Base-by-base conservation (phyloP, 2,888 invertebrate species). In the Mactromeris polynyma region DNA sequence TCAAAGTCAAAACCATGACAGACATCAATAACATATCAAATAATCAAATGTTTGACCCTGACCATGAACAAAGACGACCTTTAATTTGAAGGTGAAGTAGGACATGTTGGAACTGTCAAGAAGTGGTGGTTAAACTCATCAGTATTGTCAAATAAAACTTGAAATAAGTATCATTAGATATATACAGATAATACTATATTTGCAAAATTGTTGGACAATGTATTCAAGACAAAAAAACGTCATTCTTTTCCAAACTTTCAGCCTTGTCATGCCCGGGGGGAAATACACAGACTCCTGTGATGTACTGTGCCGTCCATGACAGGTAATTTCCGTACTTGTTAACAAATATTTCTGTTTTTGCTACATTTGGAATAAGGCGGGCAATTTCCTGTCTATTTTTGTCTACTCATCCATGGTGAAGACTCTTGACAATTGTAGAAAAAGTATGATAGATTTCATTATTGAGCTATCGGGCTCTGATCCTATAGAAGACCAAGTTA, bases 381-480 rank as follows among this genome's bases (percentile, higher is more conserved):
- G 33, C 42, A 84, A 84, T 84, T 84, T 84, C 84, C 84, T 84
- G 84, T 84, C 4, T 84, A 78, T 84, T 77, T 46, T 14, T 77
- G 46, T 77, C 46, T n/a, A 51, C 51, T 77, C 42, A 73, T 51
- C 73, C 77, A 46, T 83, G 83, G 46, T n/a, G 31, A 19, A 42
- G 69, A 26, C n/a, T 64, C 26, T 64, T 64, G 26, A 64, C n/a
- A 64, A 46, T n/a, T 64, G 26, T 26, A 26, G 58, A 64, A 64
- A 64, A n/a, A 26, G 9, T 7, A 64, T 64, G 58, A 64, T 64
- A 26, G 11, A 64, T 64, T 64, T 64, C 26, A 64, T 64, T 26
- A 64, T 26, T 26, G n/a, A 26, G 1, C 26, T 26, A 64, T n/a
- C 31, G n/a, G 14, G 17, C 42, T 51, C 11, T 26, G 31, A 26